These are phyloP conservation scores for Peromyscus aztecus DNA, from an alignment of 2,797 vertebrate genomes.

Conservation along the genomic window DNA sequence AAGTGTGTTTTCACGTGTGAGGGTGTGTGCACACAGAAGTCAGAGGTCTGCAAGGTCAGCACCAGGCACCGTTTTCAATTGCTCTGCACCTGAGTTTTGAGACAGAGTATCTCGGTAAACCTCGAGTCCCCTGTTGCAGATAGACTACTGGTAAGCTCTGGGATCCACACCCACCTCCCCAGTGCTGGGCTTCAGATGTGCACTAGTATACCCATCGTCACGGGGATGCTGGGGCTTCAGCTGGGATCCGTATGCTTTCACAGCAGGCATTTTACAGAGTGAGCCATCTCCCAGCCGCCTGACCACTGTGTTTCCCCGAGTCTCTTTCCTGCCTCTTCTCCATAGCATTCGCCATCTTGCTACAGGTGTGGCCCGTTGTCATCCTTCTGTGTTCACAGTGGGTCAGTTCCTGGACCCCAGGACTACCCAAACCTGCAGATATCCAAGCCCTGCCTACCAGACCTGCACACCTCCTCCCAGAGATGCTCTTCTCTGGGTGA, in stretches of 20 bases:
- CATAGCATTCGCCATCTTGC: background rate
- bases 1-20: background rate
- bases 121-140: too few species aligned
- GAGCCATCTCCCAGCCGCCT: background rate
- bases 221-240: background rate
- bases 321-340: background rate
- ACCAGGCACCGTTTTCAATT: background rate
- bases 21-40: background rate
- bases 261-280: background rate
- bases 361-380: background rate
- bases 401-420: background rate
- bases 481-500: background rate
- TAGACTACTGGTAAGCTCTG: background rate
- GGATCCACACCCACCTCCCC: too few species aligned
- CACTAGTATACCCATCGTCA: background rate
- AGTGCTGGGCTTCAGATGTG: background rate
- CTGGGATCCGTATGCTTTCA: background rate
- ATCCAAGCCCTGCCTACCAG: background rate
- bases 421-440: background rate
- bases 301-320: background rate
- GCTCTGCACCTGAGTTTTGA: background rate
- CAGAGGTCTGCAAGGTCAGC: background rate
- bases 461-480: background rate
- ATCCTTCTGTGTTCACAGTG: background rate
- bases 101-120: background rate